phyloP scores from a whole-genome alignment of 2,113 vertebrate species.

The Chloropsis hardwickii region DNA sequence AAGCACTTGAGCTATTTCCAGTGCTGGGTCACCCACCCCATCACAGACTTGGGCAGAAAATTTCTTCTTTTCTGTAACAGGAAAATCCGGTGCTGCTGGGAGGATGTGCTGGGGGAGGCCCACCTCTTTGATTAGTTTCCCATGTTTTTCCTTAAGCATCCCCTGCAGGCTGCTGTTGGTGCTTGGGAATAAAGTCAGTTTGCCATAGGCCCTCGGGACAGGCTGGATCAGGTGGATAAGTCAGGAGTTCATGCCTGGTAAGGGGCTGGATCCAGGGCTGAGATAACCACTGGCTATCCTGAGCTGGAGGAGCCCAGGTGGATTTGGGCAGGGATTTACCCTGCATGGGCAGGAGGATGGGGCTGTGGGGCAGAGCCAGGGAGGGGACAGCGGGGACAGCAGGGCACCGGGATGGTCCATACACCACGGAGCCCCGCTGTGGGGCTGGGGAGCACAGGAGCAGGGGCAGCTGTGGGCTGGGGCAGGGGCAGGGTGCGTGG shows the following conservation, averaged over 20 bases:
- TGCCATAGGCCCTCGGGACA: accelerated
- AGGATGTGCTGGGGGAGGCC: background rate
- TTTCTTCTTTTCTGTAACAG: background rate
- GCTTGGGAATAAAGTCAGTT: background rate
- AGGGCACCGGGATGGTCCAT: accelerated
- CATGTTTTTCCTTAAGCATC: background rate
- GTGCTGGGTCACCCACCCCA: background rate
- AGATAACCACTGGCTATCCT: accelerated
- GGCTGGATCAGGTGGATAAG: background rate
- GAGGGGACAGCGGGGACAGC: background rate
- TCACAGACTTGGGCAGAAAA: background rate
- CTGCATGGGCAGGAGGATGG: accelerated
- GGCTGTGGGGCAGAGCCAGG: background rate
- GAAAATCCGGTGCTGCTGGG: background rate
- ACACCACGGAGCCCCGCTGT: accelerated
- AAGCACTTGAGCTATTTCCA: background rate
- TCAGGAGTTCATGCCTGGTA: background rate
- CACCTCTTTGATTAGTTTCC: background rate
- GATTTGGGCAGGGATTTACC: background rate
- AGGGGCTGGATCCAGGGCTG: background rate
- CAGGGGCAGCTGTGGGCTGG: background rate
- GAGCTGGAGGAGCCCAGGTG: background rate
- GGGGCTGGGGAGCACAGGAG: background rate
- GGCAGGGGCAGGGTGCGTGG: accelerated
- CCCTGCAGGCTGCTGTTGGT: background rate